These are phyloP conservation scores for Platycercus adscitus DNA, from an alignment of 2,113 vertebrate genomes.

Conservation along the genomic window DNA sequence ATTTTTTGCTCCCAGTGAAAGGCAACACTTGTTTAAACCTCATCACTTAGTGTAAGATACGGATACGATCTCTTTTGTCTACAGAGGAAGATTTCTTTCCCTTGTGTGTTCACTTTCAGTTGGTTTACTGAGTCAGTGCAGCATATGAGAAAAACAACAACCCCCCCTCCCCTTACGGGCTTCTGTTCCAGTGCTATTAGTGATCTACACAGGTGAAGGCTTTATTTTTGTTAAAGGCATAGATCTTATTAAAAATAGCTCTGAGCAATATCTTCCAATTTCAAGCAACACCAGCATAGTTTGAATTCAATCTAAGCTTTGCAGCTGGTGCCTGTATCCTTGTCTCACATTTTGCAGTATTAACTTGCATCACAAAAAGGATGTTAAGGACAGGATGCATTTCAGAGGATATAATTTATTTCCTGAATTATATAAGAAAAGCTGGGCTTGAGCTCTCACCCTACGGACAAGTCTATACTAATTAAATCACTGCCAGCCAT, in stretches of 20 bases:
- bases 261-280: background rate
- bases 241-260: conserved; percentile 8
- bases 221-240: background rate
- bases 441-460: background rate
- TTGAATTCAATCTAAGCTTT: conserved; percentile 22
- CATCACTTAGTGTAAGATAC: background rate
- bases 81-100: conserved; percentile 12
- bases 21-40: conserved; percentile 9
- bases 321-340: background rate
- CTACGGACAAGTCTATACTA: background rate
- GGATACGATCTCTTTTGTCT: background rate
- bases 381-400: background rate
- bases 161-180: background rate
- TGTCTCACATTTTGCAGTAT: background rate
- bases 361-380: background rate
- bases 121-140: background rate
- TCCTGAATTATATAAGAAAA: conserved; percentile 12
- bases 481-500: conserved; percentile 8
- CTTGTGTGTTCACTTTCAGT: background rate
- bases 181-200: background rate
- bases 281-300: background rate
- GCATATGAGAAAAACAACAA: conserved; percentile 10
- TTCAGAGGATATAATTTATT: conserved; percentile 8
- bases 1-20: background rate
- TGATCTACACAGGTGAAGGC: background rate